Conservation (phyloP, 2,113 vertebrate genomes). For the Tyrannus savana region DNA sequence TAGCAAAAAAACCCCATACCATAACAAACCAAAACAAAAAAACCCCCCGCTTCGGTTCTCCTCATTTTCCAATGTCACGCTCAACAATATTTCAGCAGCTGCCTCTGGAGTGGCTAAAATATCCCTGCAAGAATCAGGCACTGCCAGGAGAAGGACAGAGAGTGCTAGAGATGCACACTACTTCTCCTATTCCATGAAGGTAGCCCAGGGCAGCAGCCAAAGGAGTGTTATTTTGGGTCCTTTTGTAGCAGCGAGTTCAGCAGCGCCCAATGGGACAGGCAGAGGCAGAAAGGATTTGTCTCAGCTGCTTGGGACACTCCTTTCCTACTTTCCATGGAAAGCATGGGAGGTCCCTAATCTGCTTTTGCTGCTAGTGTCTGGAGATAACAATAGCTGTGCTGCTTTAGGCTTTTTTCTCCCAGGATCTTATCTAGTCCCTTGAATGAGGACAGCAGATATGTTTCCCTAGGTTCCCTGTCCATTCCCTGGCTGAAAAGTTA, state of each 20-base stretch:
- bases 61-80: not conserved
- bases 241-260: not conserved
- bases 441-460: not conserved
- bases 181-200: not conserved
- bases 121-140: not conserved
- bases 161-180: not conserved
- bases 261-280: not conserved
- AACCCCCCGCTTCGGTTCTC: not conserved
- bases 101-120: slow-evolving; percentile 12
- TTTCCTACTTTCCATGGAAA: not conserved
- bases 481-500: not conserved
- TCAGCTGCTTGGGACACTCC: not conserved
- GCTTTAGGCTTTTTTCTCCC: not conserved
- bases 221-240: not conserved
- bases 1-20: not conserved
- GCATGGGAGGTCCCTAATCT: not conserved
- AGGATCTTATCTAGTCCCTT: not conserved
- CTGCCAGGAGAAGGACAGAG: not conserved
- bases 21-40: not conserved
- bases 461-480: not conserved
- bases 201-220: not conserved
- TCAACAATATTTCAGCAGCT: not conserved
- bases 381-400: not conserved
- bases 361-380: not conserved
- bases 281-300: not conserved